A percentile compares a stretch with the other conserved stretches of the same genome.
Evolutionary conservation across 2,113 vertebrate genomes (phyloP).

Genomic region (Neotragus moschatus): DNA sequence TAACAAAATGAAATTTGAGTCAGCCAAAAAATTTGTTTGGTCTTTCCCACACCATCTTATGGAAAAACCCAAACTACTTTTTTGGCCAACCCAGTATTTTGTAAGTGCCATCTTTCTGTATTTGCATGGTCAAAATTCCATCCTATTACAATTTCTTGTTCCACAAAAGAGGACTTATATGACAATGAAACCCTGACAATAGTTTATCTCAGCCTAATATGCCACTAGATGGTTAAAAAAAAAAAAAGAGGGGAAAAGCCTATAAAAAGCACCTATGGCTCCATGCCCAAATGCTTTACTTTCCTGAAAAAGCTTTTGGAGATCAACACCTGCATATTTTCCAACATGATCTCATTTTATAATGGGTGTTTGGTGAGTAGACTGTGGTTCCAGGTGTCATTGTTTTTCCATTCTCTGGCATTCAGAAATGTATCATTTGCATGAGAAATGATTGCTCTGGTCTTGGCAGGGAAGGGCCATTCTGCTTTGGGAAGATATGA

Average conservation of each 20-base stretch:
- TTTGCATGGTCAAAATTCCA: background rate
- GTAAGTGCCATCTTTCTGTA: background rate
- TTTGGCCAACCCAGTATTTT: background rate
- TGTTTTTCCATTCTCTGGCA: conserved; percentile 67
- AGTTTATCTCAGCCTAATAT: background rate
- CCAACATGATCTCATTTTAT: conserved; percentile 55
- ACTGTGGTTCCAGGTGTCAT: conserved; percentile 48
- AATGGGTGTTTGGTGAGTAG: background rate
- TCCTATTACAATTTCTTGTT: conserved; percentile 5
- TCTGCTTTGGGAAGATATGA: conserved; percentile 69
- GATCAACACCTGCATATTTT: conserved; percentile 71
- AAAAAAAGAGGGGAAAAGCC: background rate
- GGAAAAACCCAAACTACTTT: background rate
- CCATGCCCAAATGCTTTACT: conserved; percentile 38
- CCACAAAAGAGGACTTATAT: conserved; percentile 26
- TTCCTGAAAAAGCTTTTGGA: conserved; percentile 59
- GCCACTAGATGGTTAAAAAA: background rate
- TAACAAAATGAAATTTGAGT: background rate
- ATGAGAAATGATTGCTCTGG: conserved; percentile 70
- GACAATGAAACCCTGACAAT: background rate
- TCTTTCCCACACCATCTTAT: background rate
- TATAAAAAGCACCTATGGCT: conserved; percentile 4
- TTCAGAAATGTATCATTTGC: conserved; percentile 57
- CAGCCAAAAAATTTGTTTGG: background rate
- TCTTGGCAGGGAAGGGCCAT: conserved; percentile 69